phyloP scores from a whole-genome alignment of 2,888 invertebrate genomes.

The Halocaridina rubra region DNA sequence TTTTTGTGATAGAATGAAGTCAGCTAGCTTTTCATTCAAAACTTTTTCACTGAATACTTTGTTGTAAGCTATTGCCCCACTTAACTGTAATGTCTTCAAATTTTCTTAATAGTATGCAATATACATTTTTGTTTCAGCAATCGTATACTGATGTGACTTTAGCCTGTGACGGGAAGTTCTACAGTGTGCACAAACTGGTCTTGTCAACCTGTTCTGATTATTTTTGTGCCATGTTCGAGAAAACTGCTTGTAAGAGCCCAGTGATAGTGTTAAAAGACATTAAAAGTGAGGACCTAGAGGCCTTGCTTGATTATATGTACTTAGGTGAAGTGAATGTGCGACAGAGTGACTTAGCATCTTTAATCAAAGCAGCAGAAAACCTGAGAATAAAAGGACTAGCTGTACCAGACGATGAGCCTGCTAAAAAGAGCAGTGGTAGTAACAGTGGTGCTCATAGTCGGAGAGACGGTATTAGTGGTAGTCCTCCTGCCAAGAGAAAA shows the following conservation, averaged over 20 bases:
- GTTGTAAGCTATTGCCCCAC: no score
- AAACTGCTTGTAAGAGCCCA: constrained; percentile 63
- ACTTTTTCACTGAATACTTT: no score
- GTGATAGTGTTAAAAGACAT: constrained; percentile 63
- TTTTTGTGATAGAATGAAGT: no score
- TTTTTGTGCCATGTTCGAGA: constrained; percentile 63
- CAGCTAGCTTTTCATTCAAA: no score
- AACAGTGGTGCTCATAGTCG: background rate
- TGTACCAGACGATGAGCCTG: constrained; percentile 62
- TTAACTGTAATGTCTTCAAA: no score
- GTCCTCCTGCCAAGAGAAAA: constrained; percentile 61
- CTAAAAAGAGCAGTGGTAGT: constrained; percentile 41
- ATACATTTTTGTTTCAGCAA: constrained; percentile 61
- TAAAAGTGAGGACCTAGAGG: constrained; percentile 62
- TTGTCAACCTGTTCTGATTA: constrained; percentile 63
- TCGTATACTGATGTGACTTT: constrained; percentile 61
- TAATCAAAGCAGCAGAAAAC: constrained; percentile 62
- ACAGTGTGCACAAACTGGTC: constrained; percentile 63
- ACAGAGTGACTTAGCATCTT: constrained; percentile 61
- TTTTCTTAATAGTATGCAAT: no score
- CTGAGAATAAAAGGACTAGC: constrained; percentile 61
- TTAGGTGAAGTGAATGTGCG: constrained; percentile 63
- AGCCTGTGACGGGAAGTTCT: constrained; percentile 61
- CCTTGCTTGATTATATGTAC: constrained; percentile 63
- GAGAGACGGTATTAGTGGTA: constrained; percentile 41